phyloP scores from a whole-genome alignment of 30 jellyfish, hydroid and myxozoan genomes.

The Aurelia aurita complex sp. Pacific region DNA sequence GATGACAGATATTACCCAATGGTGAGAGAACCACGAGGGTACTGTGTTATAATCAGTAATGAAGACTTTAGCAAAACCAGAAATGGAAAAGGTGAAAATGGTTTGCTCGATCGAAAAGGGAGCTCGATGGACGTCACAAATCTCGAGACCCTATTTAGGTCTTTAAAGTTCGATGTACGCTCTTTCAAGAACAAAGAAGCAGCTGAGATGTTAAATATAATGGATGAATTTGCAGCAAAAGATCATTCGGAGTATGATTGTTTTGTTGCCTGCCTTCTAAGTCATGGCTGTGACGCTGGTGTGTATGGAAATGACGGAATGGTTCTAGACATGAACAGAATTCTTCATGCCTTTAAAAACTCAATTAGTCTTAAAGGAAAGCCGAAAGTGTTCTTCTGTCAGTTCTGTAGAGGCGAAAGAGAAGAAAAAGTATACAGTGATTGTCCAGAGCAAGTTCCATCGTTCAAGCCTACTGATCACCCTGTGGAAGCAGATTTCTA shows the following conservation, averaged over 20 bases:
- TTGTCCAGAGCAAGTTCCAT: background rate
- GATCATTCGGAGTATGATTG: slow-evolving; percentile 37
- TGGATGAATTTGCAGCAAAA: slow-evolving; percentile 1
- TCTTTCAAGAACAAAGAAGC: background rate
- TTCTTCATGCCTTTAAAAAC: slow-evolving; percentile 19
- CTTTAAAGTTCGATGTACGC: slow-evolving; percentile 8
- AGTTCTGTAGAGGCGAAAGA: slow-evolving; percentile 38
- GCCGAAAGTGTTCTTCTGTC: slow-evolving; percentile 56
- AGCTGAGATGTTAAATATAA: background rate
- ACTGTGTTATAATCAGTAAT: slow-evolving; percentile 35
- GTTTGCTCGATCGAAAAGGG: slow-evolving; percentile 14
- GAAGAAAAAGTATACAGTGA: slow-evolving; percentile 28
- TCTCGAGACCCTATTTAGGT: slow-evolving; percentile 6
- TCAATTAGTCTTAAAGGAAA: slow-evolving; percentile 12
- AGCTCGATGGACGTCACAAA: slow-evolving; percentile 6
- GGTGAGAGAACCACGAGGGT: slow-evolving; percentile 44
- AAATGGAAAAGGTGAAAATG: background rate
- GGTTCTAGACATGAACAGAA: slow-evolving; percentile 1
- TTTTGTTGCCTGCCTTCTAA: slow-evolving; percentile 30
- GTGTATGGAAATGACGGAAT: slow-evolving; percentile 36
- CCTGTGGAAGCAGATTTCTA: slow-evolving; percentile 10
- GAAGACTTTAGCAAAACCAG: slow-evolving; percentile 6
- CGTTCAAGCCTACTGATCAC: background rate
- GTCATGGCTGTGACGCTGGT: slow-evolving; percentile 42
- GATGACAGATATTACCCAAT: slow-evolving; percentile 19